Evolutionary conservation across 2,797 vertebrate species (phyloP).

Genomic region (Tapera naevia): DNA sequence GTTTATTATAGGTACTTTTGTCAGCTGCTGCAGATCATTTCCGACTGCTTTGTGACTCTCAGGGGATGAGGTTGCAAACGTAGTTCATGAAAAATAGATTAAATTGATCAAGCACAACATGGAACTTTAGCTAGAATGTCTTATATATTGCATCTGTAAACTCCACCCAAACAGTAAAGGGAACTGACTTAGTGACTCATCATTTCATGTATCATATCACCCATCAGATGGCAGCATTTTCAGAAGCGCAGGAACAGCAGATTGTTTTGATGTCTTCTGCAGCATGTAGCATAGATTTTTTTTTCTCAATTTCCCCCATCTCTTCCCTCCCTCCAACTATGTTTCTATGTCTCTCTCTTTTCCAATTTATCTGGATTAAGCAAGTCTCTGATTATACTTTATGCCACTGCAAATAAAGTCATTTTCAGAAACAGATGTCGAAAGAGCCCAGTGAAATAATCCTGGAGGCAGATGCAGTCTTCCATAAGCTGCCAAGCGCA

Average conservation of each 20-base stretch:
- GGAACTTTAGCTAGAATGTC: background rate
- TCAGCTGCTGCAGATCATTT: background rate
- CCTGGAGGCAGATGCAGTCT: conserved; percentile 68
- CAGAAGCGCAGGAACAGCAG: background rate
- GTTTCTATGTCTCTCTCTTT: conserved; percentile 15
- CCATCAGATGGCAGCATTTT: conserved; percentile 25
- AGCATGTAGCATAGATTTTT: background rate
- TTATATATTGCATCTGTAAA: background rate
- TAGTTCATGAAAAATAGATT: conserved; percentile 29
- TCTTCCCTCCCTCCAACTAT: background rate
- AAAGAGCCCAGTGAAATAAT: conserved; percentile 67
- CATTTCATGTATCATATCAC: background rate
- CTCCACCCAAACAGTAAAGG: background rate
- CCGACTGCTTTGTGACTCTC: background rate
- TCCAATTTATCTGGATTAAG: conserved; percentile 70
- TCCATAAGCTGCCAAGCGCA: conserved; percentile 58
- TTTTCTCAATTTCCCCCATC: background rate
- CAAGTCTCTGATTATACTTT: conserved; percentile 69
- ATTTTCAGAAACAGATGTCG: conserved; percentile 72
- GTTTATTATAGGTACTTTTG: background rate
- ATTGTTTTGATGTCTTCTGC: conserved; percentile 44
- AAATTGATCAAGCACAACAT: background rate
- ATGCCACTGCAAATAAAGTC: conserved; percentile 70
- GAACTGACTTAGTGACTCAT: conserved; percentile 26
- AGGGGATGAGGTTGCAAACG: background rate